Evolutionary conservation across 2,888 invertebrate genomes (phyloP), one percentile per base, ranked within the genome.

Genomic region (Prosopocoilus inquinatus): DNA sequence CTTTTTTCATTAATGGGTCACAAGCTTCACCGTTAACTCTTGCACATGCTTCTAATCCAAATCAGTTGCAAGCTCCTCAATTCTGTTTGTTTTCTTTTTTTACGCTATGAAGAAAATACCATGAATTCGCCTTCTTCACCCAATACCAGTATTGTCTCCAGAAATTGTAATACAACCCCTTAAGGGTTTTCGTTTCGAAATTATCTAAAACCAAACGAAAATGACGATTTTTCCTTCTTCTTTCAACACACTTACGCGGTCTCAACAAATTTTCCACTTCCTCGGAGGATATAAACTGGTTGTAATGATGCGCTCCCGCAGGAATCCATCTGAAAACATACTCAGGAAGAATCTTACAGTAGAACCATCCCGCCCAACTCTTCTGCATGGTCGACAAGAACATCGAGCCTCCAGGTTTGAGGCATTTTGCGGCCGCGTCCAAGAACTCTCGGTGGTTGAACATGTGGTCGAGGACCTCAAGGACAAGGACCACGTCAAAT

Each of bases 301-400:
- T 83, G 85, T 89, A 94, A 57, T 92, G 84, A 72, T 96, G 96
- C 0, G 93, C 91, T 2, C 93, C 94, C 58, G 75, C 76, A 0
- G 96, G 94, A 9, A 92, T 71, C 0, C 87, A 47, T 32, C 80
- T 79, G 0, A 93, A 66, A 0, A 92, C 61, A 72, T 89, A 82
- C 78, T 96, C 96, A 0, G 88, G 90, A 0, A 85, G 65, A 20
- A 84, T 74, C 45, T 96, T 88, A 0, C 79, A 68, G 56, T 84
- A 36, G 70, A 54, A 38, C 9, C 84, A 84, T 7, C 84, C 79
- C 44, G 75, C 43, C 33, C 73, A 49, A 1, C 86, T 88, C 69
- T 67, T 75, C 52, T 77, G 76, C 0, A 74, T 28, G 5, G 78
- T 78, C 34, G 78, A 77, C 16, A 78, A 58, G 57, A 78, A 76